Base-by-base conservation (phyloP, 1,140 invertebrate species). In the Drosophila erecta region DNA sequence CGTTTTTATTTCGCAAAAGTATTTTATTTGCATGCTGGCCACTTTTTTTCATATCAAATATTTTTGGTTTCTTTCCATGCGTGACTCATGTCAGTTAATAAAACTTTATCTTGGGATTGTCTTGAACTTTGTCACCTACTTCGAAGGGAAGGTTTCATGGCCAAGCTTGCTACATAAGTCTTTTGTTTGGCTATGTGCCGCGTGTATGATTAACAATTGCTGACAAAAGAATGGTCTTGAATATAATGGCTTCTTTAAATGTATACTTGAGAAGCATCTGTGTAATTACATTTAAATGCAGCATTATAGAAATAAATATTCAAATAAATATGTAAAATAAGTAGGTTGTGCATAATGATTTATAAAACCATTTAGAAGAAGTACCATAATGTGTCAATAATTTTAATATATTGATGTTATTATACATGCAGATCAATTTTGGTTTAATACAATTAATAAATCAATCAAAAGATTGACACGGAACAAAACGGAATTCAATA, bases 111-210 rank as follows among this genome's bases (percentile, higher is more conserved):
- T 69, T 69, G 66, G 20, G 50, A 69, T 57, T 70, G 64, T 70
- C 64, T 56, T 70, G 64, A 70, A 70, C 49, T 75, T 75, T 76
- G 56, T 60, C 76, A 62, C 44, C 53, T 27, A 24, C 37, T 43
- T 57, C 10, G 22, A 47, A 55, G 55, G 46, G 46, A 62, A 38
- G 59, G 22, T 72, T 72, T 81, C 60, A 64, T 30, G 67, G 56
- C 37, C 60, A 79, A 79, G 83, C 89, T 84, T 67, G 89, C 79
- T 81, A 67, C 72, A 76, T 76, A 77, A 90, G 83, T 87, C 80
- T 87, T 87, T 90, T 73, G 70, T 64, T 67, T 60, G 47, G 38
- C 43, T 37, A 24, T 22, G 40, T 47, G 41, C 22, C 41, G 30
- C n/a, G 3, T 43, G 41, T 22, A 4, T 57, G 14, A 30, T 50